phyloP scores from a whole-genome alignment of 1,140 invertebrate genomes.

The Panagrolaimus sp. region DNA sequence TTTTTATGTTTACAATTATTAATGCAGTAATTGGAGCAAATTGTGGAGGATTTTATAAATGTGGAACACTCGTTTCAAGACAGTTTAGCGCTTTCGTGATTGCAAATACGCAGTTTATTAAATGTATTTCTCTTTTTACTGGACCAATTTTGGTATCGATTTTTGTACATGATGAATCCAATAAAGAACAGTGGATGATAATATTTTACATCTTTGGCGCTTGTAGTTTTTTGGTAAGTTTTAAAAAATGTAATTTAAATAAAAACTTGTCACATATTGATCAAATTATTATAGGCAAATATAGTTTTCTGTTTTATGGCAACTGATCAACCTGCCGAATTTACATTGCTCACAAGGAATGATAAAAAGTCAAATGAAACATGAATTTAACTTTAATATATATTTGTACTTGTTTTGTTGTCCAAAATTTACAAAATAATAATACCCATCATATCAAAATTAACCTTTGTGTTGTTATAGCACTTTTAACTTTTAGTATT shows the following conservation, averaged over 20 bases:
- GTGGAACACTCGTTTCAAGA: conserved; percentile 44
- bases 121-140: conserved; percentile 23
- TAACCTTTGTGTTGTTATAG: too few relatives aligned
- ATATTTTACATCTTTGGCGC: conserved; percentile 30
- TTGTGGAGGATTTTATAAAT: conserved; percentile 51
- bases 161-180: conserved; percentile 24
- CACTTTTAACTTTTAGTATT: too few relatives aligned
- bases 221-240: conserved; percentile 24
- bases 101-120: conserved; percentile 28
- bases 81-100: conserved; percentile 32
- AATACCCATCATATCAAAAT: too few relatives aligned
- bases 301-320: conserved; percentile 46
- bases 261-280: too few relatives aligned
- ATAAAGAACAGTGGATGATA: conserved; percentile 18
- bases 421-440: too few relatives aligned
- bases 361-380: too few relatives aligned
- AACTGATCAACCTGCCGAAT: conserved; percentile 47
- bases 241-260: not conserved
- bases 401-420: too few relatives aligned
- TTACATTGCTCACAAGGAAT: conserved; percentile 35
- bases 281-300: conserved; percentile 29
- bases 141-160: conserved; percentile 25
- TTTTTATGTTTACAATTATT: conserved; percentile 34
- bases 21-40: conserved; percentile 42
- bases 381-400: too few relatives aligned